Conservation (phyloP, 2,797 vertebrate species). For the Iguana delicatissima region DNA sequence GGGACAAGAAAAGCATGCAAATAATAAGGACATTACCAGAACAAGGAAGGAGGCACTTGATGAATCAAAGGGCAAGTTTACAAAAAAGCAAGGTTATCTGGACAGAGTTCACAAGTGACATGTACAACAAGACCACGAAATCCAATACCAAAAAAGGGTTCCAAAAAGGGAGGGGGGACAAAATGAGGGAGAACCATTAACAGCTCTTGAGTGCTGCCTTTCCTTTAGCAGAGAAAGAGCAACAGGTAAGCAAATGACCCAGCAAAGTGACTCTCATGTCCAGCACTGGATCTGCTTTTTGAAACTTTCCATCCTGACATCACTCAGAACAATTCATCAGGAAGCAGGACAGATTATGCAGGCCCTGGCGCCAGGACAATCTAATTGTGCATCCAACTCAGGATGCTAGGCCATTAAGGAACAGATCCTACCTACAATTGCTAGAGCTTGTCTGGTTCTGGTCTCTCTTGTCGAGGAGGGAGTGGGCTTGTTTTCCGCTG, state of each 20-base stretch:
- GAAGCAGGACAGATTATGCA: neutral
- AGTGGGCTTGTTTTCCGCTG: too few relatives aligned
- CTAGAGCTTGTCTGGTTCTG: rapidly evolving
- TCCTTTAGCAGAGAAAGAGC: neutral
- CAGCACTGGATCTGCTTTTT: neutral
- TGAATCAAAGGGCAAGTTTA: neutral
- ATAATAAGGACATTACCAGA: too few relatives aligned
- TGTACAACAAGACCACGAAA: too few relatives aligned
- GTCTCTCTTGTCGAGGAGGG: neutral
- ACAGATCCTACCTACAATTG: rapidly evolving
- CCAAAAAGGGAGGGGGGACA: too few relatives aligned
- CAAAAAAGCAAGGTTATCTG: too few relatives aligned
- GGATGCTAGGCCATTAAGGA: rapidly evolving
- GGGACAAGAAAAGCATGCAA: neutral
- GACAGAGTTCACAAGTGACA: too few relatives aligned
- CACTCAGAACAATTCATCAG: neutral
- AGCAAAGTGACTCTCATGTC: neutral
- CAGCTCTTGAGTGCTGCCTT: neutral
- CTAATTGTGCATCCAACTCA: too few relatives aligned
- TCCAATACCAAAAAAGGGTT: neutral
- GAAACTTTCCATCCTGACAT: neutral
- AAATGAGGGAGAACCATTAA: neutral
- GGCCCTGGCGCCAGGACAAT: too few relatives aligned
- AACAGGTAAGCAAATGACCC: neutral
- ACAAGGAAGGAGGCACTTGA: neutral